Evolutionary conservation across 2,888 invertebrate genomes (phyloP), one percentile per base, ranked within the genome.

Genomic region (Nephrotoma guestfalica): DNA sequence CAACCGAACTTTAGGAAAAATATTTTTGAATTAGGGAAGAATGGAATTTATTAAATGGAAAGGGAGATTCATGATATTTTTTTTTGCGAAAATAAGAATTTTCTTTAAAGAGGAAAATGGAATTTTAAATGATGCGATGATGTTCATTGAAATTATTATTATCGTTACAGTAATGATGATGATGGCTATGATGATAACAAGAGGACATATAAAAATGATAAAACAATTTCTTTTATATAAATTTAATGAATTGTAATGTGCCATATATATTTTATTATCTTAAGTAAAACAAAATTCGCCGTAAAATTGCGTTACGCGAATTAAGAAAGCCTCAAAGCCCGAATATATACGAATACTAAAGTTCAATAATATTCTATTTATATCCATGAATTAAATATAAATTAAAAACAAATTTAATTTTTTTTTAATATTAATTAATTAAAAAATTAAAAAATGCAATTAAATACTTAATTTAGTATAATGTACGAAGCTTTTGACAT

Each of bases 111-210:
- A 71, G 71, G 71, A 71, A 84, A 84, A 84, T 84, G 41, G 84
- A 84, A 84, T 84, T 84, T 84, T 84, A 84, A 84, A 84, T 84
- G 84, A 84, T 84, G 84, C 84, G 84, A 84, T 42, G 84, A 84
- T 84, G 84, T 41, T 84, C 84, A 84, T 84, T 84, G 84, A 84
- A 84, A 84, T 84, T 84, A 84, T 84, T 84, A 42, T 84, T 41
- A 84, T 84, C 41, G 42, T 41, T 41, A 84, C 41, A 84, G 42
- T 84, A 84, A 84, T 41, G 84, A 41, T 84, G 84, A 84, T 84
- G 84, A 84, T 84, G 84, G 84, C 42, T 41, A 84, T 84, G 84
- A 84, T 41, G 41, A 84, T 42, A 84, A 42, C 42, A 84, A 84
- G 42, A 84, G 84, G 84, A 84, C 84, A 71, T 71, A 71, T 71